Evolutionary conservation across 2,113 vertebrate genomes (phyloP).

Genomic region (Menidia beryllina): DNA sequence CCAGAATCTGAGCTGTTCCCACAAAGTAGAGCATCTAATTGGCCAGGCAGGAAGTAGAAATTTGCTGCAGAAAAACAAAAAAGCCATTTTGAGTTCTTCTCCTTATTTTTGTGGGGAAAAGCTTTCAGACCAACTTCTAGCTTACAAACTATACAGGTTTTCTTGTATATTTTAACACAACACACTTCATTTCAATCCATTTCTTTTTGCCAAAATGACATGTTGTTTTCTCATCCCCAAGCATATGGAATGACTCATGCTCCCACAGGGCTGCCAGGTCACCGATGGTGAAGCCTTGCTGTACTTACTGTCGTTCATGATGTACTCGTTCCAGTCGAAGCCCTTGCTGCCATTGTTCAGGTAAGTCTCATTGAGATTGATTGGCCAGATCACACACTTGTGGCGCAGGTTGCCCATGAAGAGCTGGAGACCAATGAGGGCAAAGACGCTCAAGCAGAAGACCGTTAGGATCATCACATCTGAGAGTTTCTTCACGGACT

Average conservation of each 20-base stretch:
- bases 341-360: constrained; percentile 89
- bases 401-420: constrained; percentile 99
- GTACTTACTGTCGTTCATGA: constrained; percentile 94
- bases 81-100: constrained; percentile 24
- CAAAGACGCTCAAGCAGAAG: constrained; percentile 98
- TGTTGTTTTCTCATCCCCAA: constrained; percentile 43
- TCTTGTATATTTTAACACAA: neutral
- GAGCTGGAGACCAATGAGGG: constrained; percentile 96
- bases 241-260: constrained; percentile 62
- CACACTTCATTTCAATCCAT: constrained; percentile 13
- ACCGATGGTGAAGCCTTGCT: constrained; percentile 6
- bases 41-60: constrained; percentile 91
- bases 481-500: constrained; percentile 99
- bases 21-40: constrained; percentile 93
- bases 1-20: constrained; percentile 98
- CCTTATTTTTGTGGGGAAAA: constrained; percentile 10
- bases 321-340: constrained; percentile 96
- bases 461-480: constrained; percentile 99
- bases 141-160: no score
- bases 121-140: neutral
- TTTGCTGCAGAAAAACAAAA: constrained; percentile 84
- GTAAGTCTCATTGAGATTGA: constrained; percentile 86
- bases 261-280: constrained; percentile 31
- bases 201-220: constrained; percentile 44
- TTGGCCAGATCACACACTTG: constrained; percentile 97